Base-by-base conservation (phyloP, 2,888 invertebrate genomes). In the Perizoma affinitatum region DNA sequence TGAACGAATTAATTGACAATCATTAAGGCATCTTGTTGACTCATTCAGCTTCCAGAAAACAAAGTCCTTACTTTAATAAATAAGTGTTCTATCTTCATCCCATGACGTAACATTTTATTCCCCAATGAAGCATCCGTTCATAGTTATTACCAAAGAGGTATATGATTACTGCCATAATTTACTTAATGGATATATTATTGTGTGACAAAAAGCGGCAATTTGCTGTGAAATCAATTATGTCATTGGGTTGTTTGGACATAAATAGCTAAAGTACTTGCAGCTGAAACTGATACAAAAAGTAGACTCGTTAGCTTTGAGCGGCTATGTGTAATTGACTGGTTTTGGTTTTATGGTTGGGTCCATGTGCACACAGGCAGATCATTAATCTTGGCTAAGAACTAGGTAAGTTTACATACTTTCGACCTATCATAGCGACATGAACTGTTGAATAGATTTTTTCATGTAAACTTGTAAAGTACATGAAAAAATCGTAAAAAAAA, bases 181-280 rank as follows among this genome's bases (percentile, higher is more conserved):
- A 61, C 55, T 59, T 22, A 22, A 22, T 22, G 22, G 22, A 22
- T 22, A 22, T 22, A 22, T 22, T 22, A 22, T 22, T 22, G 57
- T 58, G 54, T 58, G 63, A 65, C 67, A 73, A 75, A 73, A 76
- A 71, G 58, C 35, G 34, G 62, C 63, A 65, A 73, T 68, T 72
- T 66, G 63, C 66, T 52, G 41, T 49, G 36, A 62, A 68, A 70
- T 71, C 64, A 69, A 70, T 72, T 76, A 75, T 69, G 67, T 72
- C 63, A 67, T 63, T 67, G 41, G 49, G 40, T 65, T 57, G 60
- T 61, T 63, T 44, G 67, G 61, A 67, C 69, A 69, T 54, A 38
- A 38, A 38, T 43, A 35, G 7, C 34, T 44, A 44, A n/a, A n/a
- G 11, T 5, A n/a, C 38, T 5, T 5, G 38, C 7, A 10, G n/a